phyloP scores from a whole-genome alignment of 2,113 vertebrate species.

The Crotophaga sulcirostris region DNA sequence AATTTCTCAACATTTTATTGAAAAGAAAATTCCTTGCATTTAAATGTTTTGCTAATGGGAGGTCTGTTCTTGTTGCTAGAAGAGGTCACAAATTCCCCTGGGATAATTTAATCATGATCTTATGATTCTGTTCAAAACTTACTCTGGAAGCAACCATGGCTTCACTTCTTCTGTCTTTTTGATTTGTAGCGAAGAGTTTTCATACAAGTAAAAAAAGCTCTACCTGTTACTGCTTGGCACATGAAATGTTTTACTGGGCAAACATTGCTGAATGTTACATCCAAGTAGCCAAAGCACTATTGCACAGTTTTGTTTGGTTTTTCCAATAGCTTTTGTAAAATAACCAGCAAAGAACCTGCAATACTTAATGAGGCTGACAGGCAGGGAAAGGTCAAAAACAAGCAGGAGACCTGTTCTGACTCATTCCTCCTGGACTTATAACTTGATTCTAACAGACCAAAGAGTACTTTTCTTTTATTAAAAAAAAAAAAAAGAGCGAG shows the following conservation, averaged over 20 bases:
- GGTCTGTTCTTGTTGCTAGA: background rate
- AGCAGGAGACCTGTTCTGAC: constrained; percentile 33
- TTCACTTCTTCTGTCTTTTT: background rate
- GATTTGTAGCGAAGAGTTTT: background rate
- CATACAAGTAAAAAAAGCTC: background rate
- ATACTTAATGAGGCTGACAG: constrained; percentile 24
- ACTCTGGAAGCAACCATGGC: background rate
- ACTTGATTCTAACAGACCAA: constrained; percentile 49
- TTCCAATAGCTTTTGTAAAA: constrained; percentile 18
- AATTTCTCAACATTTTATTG: background rate
- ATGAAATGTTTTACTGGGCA: background rate
- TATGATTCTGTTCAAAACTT: background rate
- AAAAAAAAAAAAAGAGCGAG: background rate
- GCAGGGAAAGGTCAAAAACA: constrained; percentile 5
- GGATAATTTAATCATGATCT: background rate
- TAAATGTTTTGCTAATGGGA: background rate
- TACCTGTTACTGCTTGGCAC: background rate
- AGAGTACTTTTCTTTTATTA: background rate
- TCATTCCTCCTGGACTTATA: constrained; percentile 38
- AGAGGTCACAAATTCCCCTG: background rate
- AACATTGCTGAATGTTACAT: background rate
- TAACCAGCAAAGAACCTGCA: constrained; percentile 5
- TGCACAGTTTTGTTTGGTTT: background rate
- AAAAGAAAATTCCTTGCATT: background rate
- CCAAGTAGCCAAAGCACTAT: background rate